Evolutionary conservation across 2,888 invertebrate genomes (phyloP).

Genomic region (Melinaea marsaeus): DNA sequence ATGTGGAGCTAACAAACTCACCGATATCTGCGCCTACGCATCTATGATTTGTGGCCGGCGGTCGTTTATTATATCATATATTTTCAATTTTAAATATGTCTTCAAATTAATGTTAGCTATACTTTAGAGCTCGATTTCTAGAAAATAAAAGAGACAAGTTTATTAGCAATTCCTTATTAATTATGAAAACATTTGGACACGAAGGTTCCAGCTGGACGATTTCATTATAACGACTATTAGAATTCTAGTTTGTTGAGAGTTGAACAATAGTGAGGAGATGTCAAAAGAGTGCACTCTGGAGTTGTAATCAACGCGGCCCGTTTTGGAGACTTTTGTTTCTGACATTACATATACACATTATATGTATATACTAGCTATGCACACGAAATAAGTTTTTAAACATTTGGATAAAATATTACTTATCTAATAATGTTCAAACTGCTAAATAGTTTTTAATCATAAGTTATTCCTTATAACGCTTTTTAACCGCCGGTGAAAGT

Average conservation of each 20-base stretch:
- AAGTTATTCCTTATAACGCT: too few relatives aligned
- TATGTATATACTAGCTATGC: background rate
- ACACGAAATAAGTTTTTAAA: background rate
- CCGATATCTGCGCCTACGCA: conserved; percentile 38
- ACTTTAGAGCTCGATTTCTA: too few relatives aligned
- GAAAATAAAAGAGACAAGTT: too few relatives aligned
- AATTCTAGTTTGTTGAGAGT: background rate
- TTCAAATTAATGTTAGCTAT: background rate
- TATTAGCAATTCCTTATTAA: too few relatives aligned
- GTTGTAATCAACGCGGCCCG: conserved; percentile 10
- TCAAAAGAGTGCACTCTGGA: conserved; percentile 11
- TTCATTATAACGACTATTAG: background rate
- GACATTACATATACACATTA: too few relatives aligned
- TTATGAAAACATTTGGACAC: background rate
- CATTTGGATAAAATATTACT: too few relatives aligned
- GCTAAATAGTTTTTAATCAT: too few relatives aligned
- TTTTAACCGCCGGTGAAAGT: too few relatives aligned
- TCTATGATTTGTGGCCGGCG: conserved; percentile 29
- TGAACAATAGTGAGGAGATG: conserved; percentile 12
- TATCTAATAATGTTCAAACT: too few relatives aligned
- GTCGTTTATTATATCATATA: background rate
- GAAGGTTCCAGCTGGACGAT: background rate
- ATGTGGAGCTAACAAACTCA: conserved; percentile 28
- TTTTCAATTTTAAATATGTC: background rate
- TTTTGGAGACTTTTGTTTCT: conserved; percentile 16